Evolutionary conservation across 2,113 vertebrate genomes (phyloP).

Genomic region (Dermatemys mawii): DNA sequence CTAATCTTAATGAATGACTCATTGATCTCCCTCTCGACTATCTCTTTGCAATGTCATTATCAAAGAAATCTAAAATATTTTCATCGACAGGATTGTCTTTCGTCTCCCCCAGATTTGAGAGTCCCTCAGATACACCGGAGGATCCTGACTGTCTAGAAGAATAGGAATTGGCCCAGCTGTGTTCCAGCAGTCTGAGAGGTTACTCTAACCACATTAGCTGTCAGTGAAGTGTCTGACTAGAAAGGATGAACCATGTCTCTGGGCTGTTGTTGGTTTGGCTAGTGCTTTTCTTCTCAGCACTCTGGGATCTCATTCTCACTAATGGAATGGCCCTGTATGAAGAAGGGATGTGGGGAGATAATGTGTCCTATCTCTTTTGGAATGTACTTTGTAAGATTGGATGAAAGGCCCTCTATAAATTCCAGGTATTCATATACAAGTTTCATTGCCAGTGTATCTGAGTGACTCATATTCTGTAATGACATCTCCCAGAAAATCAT

Average conservation of each 20-base stretch:
- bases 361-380: neutral
- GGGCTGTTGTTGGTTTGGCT: no score
- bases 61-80: no score
- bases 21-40: neutral
- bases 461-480: neutral
- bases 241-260: neutral
- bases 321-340: no score
- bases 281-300: no score
- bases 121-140: no score
- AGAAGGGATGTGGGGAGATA: neutral
- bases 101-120: neutral
- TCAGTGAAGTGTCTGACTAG: no score
- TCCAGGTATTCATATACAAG: neutral
- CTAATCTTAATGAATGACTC: neutral
- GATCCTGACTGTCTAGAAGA: neutral
- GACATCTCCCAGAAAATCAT: neutral
- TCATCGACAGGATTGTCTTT: neutral
- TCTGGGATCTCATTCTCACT: no score
- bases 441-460: neutral
- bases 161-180: neutral
- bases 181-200: no score
- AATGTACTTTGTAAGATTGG: neutral
- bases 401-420: neutral
- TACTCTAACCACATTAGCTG: neutral
- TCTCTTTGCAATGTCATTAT: no score